Evolutionary conservation across 2,113 vertebrate species (phyloP), one percentile per base, ranked within the genome.

Genomic region (Myotis lucifugus): DNA sequence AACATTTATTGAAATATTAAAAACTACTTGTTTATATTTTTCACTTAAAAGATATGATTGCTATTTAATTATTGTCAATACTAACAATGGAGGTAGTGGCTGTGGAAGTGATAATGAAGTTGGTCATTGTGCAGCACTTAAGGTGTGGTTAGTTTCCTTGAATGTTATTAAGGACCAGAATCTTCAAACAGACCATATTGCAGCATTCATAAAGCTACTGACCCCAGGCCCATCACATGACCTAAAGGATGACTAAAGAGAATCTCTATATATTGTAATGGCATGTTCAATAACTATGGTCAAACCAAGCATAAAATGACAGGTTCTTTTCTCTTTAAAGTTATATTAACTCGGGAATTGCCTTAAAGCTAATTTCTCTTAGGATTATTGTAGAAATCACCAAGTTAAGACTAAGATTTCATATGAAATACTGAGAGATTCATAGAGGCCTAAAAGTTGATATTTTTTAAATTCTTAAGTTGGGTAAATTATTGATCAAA

Each of bases 301-400:
- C 69, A 93, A 96, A 82, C 46, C 78, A 95, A 93, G 70, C 96
- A 95, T 96, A 94, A 97, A 97, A 93, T 91, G 86, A 81, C n/a
- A 94, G 69, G 56, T 40, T 23, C 10, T 76, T 17, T 73, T 92
- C 74, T 90, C 64, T 97, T 93, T 93, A 92, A 96, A 83, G 64
- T 94, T 87, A 32, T 79, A 72, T 91, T 96, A 97, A 79, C 70
- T 83, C 18, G n/a, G 40, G 32, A 34, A 87, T 91, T 72, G 21
- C 52, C 14, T 73, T 69, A 86, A 46, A 70, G 32, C 7, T 89
- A 48, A 32, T 88, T 81, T 90, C 13, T 91, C 14, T 93, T 69
- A 74, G 17, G 46, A 70, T 92, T 19, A 83, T 90, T 95, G 27
- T 50, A 91, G 56, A 88, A 88, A 78, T 85, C 34, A 70, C 5